phyloP scores from a whole-genome alignment of 2,888 invertebrate genomes.

The Tillus elongatus region DNA sequence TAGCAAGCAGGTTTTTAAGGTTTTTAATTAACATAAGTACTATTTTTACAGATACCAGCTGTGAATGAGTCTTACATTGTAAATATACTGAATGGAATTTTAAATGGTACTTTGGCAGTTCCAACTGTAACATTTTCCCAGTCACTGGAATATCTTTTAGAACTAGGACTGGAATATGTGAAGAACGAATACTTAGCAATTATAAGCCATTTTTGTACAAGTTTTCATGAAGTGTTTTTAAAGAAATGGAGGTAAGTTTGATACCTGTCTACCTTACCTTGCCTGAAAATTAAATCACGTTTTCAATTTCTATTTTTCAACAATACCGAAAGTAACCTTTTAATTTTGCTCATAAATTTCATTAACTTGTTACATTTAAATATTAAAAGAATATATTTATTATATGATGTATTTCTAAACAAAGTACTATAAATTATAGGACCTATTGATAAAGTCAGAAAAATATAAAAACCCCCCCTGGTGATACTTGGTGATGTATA shows the following conservation, averaged over 20 bases:
- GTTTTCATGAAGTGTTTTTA: conserved; percentile 11
- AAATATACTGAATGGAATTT: conserved; percentile 22
- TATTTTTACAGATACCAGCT: conserved; percentile 19
- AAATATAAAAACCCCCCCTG: too few relatives aligned
- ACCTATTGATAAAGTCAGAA: too few relatives aligned
- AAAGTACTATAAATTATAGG: too few relatives aligned
- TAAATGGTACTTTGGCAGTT: conserved; percentile 21
- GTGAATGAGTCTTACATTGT: conserved; percentile 19
- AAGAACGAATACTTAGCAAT: conserved; percentile 25
- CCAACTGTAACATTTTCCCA: conserved; percentile 21
- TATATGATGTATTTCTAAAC: too few relatives aligned
- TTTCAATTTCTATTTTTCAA: too few relatives aligned
- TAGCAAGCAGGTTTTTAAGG: background rate
- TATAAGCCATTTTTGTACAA: conserved; percentile 18
- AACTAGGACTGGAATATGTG: conserved; percentile 25
- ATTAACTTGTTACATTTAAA: too few relatives aligned
- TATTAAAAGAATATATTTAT: too few relatives aligned
- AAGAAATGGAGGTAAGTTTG: conserved; percentile 21
- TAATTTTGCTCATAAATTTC: too few relatives aligned
- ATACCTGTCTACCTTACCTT: conserved; percentile 3
- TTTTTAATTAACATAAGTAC: conserved; percentile 1
- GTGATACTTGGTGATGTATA: too few relatives aligned
- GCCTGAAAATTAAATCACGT: too few relatives aligned
- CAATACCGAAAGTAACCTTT: too few relatives aligned
- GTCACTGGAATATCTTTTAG: conserved; percentile 25